Evolutionary conservation across 2,888 invertebrate genomes (phyloP), one percentile per base, ranked within the genome.

Genomic region (Caenorhabditis plicata): DNA sequence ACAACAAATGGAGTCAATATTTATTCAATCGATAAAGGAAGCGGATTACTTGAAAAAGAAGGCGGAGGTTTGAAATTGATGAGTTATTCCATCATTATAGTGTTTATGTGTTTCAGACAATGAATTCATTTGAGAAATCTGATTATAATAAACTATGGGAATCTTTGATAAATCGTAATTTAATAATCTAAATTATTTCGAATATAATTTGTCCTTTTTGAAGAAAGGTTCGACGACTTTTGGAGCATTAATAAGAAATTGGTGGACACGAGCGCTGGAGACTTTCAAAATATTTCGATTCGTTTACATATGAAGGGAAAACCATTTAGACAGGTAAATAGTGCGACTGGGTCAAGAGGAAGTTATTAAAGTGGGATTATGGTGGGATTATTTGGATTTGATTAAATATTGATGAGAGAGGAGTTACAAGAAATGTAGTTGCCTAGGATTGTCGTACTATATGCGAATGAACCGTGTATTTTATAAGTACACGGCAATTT

Each of bases 141-240:
- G 96, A 98, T 78, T 95, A 96, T 81, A 91, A 90, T 82, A 92
- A 94, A 79, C 85, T 98, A 13, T 98, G 95, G 95, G 85, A 89
- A 41, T 95, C 95, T 25, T 84, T 98, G 63, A 88, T 89, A 80
- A 92, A 94, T 85, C 93, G 91, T 91, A 85, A 75, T 74, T 45
- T 39, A 42, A 25, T 20, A 29, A 80, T 92, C 93, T 85, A 93
- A 90, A 90, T 85, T 73, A 48, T 29, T 31, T n/a, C 3, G 5
- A 20, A 39, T 51, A 51, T 22, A 23, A 35, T 39, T 39, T 19
- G 44, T 33, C 19, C 27, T 42, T 62, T 85, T 86, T 40, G 83
- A n/a, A 90, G 91, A 95, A 82, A 93, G 92, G 83, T 98, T 96
- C 84, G 96, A 98, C 82, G 95, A 95, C 83, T 98, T 98, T 83